A percentile compares a stretch with the other conserved stretches of the same genome.
phyloP scores from a whole-genome alignment of 2,797 vertebrate genomes.

The Triplophysa bombifrons region DNA sequence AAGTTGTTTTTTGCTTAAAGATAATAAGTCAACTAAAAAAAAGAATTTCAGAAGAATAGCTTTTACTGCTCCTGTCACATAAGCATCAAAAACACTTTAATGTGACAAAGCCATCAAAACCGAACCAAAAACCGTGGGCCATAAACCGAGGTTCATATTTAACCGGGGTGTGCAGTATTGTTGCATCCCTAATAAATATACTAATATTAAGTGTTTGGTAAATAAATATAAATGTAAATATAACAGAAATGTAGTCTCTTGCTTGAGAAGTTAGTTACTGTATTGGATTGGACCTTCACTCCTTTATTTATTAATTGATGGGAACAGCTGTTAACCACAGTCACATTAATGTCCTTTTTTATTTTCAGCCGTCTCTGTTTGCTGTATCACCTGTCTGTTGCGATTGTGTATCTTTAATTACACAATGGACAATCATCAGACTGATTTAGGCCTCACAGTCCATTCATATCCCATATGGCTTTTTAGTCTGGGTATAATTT shows the following conservation, averaged over 20 bases:
- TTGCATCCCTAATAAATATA: neutral
- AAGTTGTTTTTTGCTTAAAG: no score
- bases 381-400: slow-evolving; percentile 1
- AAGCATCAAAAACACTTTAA: no score
- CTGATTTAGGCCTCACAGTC: neutral
- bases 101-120: no score
- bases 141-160: no score
- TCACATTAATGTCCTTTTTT: slow-evolving; percentile 5
- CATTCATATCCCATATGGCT: neutral
- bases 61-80: no score
- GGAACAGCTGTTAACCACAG: slow-evolving; percentile 28
- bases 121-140: no score
- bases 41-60: no score
- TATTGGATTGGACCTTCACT: slow-evolving; percentile 16
- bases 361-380: slow-evolving; percentile 22
- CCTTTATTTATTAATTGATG: slow-evolving; percentile 33
- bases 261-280: slow-evolving; percentile 12
- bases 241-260: no score
- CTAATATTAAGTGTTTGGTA: neutral
- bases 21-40: no score
- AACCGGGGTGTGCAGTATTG: no score
- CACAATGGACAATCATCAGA: neutral
- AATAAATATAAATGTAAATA: no score
- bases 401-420: slow-evolving; percentile 4
- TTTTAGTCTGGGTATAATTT: neutral